Percentiles rank a stretch among this genome's conserved stretches.
Conservation (phyloP, 2,113 vertebrate genomes). For the Apistogramma diplotaenia region DNA sequence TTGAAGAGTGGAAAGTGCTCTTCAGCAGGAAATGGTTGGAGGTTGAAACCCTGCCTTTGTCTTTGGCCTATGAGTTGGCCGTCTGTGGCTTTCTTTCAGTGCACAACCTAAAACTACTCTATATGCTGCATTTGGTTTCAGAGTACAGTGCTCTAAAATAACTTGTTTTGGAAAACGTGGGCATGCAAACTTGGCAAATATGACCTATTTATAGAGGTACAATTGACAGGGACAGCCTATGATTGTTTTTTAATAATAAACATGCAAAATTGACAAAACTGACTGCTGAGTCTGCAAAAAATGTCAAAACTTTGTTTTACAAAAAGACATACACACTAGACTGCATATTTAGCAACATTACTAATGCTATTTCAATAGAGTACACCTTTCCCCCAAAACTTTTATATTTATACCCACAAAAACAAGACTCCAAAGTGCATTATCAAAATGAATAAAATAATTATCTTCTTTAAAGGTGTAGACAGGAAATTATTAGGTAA, state of each 20-base stretch:
- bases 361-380: neutral
- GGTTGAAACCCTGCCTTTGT: neutral
- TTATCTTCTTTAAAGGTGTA: neutral
- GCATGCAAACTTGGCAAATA: neutral
- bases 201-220: neutral
- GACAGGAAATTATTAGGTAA: neutral
- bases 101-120: neutral
- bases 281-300: too few relatives aligned
- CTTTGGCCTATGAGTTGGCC: neutral
- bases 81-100: neutral
- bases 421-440: neutral
- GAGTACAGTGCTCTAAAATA: constrained; percentile 1
- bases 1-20: neutral
- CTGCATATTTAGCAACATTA: too few relatives aligned
- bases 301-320: too few relatives aligned
- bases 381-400: too few relatives aligned
- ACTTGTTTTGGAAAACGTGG: constrained; percentile 1
- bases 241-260: neutral
- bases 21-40: constrained; percentile 25
- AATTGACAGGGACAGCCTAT: neutral
- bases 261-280: neutral
- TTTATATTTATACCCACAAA: too few relatives aligned
- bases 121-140: constrained; percentile 7
- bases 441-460: neutral
- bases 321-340: too few relatives aligned